Evolutionary conservation across 2,797 vertebrate species (phyloP).

Genomic region (Phoeniculus purpureus): DNA sequence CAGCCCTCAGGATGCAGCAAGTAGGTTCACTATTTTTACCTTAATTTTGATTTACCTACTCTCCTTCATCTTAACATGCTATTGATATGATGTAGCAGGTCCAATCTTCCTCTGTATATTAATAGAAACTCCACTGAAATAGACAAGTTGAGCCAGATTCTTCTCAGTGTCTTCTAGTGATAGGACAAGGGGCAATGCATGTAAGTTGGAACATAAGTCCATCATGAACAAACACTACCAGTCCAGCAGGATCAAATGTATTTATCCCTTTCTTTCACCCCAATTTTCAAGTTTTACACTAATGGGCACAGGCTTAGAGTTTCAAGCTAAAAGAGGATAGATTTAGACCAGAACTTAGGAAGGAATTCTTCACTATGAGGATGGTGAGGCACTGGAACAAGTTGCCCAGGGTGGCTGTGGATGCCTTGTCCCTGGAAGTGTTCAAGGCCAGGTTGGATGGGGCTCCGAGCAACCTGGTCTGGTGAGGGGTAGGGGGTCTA

Average conservation of each 20-base stretch:
- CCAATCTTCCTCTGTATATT: background rate
- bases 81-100: background rate
- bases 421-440: too few species aligned
- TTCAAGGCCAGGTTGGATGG: too few species aligned
- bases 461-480: too few species aligned
- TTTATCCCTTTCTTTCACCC: background rate
- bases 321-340: too few species aligned
- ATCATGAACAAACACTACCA: background rate
- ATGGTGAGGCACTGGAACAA: too few species aligned
- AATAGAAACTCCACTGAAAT: background rate
- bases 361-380: too few species aligned
- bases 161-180: too few species aligned
- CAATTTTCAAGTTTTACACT: background rate
- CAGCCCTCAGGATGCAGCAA: background rate
- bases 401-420: too few species aligned
- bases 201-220: background rate
- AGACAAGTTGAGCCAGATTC: background rate
- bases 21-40: background rate
- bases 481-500: too few species aligned
- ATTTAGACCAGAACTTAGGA: too few species aligned
- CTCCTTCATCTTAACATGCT: background rate
- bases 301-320: too few species aligned
- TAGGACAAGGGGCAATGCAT: too few species aligned
- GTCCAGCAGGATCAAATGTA: background rate
- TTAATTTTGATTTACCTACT: background rate